Evolutionary conservation across 2,113 vertebrate genomes (phyloP).

Genomic region (Triplophysa siluroides): DNA sequence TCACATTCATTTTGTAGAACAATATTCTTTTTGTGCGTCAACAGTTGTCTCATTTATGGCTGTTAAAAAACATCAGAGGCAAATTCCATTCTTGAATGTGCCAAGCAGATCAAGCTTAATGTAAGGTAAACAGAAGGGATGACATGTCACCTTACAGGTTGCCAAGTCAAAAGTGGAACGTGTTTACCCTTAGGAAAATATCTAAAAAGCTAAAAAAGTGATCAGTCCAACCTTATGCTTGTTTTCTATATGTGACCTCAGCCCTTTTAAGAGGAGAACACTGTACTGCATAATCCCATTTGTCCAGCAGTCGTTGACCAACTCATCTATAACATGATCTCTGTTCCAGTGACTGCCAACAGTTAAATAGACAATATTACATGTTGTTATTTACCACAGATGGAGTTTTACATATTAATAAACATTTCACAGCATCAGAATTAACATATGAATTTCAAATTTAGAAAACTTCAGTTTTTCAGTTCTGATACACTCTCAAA

Average conservation of each 20-base stretch:
- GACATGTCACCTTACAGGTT: neutral
- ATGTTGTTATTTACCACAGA: too few species aligned
- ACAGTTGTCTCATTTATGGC: too few species aligned
- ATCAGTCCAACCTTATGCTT: neutral
- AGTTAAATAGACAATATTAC: too few species aligned
- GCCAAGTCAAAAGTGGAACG: neutral
- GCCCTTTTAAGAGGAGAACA: neutral
- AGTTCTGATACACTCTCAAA: neutral
- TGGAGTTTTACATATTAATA: neutral
- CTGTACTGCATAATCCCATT: neutral
- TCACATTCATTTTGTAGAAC: too few species aligned
- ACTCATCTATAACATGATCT: too few species aligned
- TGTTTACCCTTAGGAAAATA: neutral
- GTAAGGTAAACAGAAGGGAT: neutral
- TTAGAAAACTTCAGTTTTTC: too few species aligned
- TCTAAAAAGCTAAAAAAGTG: neutral
- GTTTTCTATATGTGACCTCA: neutral
- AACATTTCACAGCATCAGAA: neutral
- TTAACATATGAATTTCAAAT: neutral
- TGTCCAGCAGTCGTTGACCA: neutral
- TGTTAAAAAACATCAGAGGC: too few species aligned
- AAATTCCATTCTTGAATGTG: neutral
- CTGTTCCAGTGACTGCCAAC: too few species aligned
- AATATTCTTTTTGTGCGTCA: too few species aligned
- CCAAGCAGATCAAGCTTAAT: neutral